A percentile compares a stretch with the other conserved stretches of the same genome.
Evolutionary conservation across 2,113 vertebrate genomes (phyloP).

Genomic region (Dicerorhinus sumatrensis): DNA sequence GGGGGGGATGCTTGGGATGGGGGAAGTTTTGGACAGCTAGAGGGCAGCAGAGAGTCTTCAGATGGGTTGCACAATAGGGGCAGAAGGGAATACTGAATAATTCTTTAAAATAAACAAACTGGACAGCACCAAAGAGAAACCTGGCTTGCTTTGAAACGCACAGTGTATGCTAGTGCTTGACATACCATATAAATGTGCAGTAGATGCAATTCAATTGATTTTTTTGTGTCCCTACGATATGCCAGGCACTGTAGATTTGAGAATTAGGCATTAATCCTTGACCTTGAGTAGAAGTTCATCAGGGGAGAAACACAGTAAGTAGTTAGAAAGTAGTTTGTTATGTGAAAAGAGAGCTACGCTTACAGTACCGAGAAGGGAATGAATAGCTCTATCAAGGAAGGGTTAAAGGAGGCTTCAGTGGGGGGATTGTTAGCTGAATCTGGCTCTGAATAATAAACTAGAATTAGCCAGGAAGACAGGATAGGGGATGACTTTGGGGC

Average conservation of each 20-base stretch:
- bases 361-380: background rate
- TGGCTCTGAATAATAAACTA: background rate
- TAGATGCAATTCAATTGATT: background rate
- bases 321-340: background rate
- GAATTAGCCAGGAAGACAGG: constrained; percentile 1
- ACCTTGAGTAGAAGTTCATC: background rate
- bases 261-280: background rate
- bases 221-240: background rate
- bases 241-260: background rate
- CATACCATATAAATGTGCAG: background rate
- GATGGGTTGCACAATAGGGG: background rate
- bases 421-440: background rate
- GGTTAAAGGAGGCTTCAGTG: background rate
- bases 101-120: constrained; percentile 2
- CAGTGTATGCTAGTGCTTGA: background rate
- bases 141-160: background rate
- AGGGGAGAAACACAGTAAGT: constrained; percentile 29
- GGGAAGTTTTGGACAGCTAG: background rate
- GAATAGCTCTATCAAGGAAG: background rate
- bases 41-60: constrained; percentile 35
- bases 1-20: too few species aligned
- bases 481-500: background rate
- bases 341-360: background rate
- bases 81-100: background rate
- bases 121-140: background rate